Conservation (phyloP, 2,888 invertebrate species). For the Platycheirus rosarum region DNA sequence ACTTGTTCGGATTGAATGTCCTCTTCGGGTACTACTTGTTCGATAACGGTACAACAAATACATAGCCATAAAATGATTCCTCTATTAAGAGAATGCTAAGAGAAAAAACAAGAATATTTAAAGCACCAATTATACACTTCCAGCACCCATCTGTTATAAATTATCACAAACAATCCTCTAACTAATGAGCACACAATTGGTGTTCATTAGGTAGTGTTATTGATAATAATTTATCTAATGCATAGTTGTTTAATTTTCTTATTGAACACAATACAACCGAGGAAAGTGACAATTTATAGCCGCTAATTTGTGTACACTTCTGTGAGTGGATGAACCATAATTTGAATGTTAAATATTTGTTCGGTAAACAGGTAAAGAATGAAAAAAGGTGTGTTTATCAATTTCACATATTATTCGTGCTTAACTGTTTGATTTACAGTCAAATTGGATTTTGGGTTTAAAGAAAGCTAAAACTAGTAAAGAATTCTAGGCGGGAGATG, state of each 20-base stretch:
- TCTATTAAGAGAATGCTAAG: constrained; percentile 36
- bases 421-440: constrained; percentile 14
- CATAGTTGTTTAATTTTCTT: neutral
- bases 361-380: constrained; percentile 27
- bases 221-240: neutral
- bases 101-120: neutral
- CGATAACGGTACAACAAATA: constrained; percentile 43
- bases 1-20: constrained; percentile 46
- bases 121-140: neutral
- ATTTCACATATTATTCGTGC: constrained; percentile 24
- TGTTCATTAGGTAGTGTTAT: too few species aligned
- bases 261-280: neutral
- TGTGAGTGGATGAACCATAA: constrained; percentile 47
- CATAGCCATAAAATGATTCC: constrained; percentile 51
- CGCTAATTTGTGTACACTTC: constrained; percentile 60
- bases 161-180: neutral
- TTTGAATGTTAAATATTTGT: constrained; percentile 51
- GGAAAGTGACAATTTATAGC: constrained; percentile 50
- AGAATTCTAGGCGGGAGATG: neutral
- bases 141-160: too few species aligned
- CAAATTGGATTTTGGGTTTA: constrained; percentile 11
- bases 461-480: constrained; percentile 7
- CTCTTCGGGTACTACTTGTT: constrained; percentile 46
- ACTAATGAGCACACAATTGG: constrained; percentile 5
- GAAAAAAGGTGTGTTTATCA: constrained; percentile 40